Base-by-base conservation (phyloP, 2,797 vertebrate species). In the Megalops cyprinoides region DNA sequence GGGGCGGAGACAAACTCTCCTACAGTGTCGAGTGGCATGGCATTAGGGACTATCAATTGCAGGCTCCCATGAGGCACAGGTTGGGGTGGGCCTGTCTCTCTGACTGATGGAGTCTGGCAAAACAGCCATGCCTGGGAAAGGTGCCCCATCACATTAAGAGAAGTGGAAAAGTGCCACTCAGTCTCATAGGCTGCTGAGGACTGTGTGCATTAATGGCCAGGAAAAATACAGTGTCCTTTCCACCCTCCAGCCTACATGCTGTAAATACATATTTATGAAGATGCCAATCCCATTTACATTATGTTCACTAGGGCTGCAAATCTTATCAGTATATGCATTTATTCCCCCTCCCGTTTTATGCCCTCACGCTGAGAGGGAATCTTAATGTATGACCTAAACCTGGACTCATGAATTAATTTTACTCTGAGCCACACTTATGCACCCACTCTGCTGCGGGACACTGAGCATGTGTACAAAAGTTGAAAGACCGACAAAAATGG, bases 191-290 rank as follows among this genome's bases (percentile, higher is more conserved):
- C 75, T 71, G 23, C 7, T 18, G 23, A 60, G 51, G 62, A 53
- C 42, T 51, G 18, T 14, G 23, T 37, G 67, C 42, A 76, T 73
- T 76, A 81, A 44, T 15, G 48, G 25, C 53, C 69, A 8, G 23
- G 42, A 53, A 79, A 60, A 67, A 79, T 67, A 81, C 49, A 76
- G 60, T 48, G 31, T 8, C 44, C 46, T 58, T 74, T 74, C 81
- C 56, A 78, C 81, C 69, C 56, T 3, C 20, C 20, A 55, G 67
- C 67, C 65, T 81, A 71, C 60, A 77, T 23, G 49, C 62, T 71
- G 79, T 80, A 77, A 74, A 78, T 76, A 76, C 80, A 76, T 73
- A 79, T 77, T 77, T 69, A 81, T 58, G 53, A 75, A 81, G 28
- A 79, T 49, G 73, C 31, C 73, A 34, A 58, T 69, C 49, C 56